A percentile compares a stretch with the other conserved stretches of the same genome.
Conservation (phyloP, 2,797 vertebrate genomes). For the Pseudochromis fuscus region DNA sequence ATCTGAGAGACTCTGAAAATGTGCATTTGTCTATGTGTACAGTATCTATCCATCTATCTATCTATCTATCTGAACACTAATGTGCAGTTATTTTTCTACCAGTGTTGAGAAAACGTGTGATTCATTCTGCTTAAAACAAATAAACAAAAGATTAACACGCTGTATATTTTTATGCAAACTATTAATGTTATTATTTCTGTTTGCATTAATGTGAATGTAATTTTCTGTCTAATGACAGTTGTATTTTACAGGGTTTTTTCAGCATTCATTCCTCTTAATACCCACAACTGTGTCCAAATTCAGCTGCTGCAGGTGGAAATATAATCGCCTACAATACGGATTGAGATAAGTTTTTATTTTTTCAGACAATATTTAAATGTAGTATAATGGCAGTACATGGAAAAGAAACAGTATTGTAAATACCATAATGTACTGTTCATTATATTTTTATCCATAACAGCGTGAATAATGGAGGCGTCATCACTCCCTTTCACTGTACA, state of each 20-base stretch:
- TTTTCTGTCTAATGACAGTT: no score
- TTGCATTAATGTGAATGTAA: no score
- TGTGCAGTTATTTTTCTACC: not conserved
- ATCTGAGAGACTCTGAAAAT: conserved; percentile 68
- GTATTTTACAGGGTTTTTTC: no score
- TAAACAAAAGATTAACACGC: no score
- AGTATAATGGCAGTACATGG: not conserved
- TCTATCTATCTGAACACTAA: conserved; percentile 50
- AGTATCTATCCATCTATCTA: conserved; percentile 46
- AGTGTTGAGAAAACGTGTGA: conserved; percentile 21
- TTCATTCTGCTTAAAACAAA: conserved; percentile 9
- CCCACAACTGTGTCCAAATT: not conserved
- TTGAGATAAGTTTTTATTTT: not conserved
- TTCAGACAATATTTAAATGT: not conserved
- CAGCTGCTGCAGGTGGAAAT: conserved; percentile 17
- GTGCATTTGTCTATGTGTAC: conserved; percentile 46
- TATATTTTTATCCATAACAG: not conserved
- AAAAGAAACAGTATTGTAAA: not conserved
- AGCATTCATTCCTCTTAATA: not conserved
- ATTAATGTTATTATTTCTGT: no score
- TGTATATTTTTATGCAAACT: no score
- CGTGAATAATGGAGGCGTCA: not conserved
- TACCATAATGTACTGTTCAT: not conserved
- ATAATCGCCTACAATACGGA: conserved; percentile 4
- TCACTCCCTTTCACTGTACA: no score